A percentile compares a stretch with the other conserved stretches of the same genome.
Evolutionary conservation across 2,888 invertebrate species (phyloP).

Genomic region (Psylliodes chrysocephalus): DNA sequence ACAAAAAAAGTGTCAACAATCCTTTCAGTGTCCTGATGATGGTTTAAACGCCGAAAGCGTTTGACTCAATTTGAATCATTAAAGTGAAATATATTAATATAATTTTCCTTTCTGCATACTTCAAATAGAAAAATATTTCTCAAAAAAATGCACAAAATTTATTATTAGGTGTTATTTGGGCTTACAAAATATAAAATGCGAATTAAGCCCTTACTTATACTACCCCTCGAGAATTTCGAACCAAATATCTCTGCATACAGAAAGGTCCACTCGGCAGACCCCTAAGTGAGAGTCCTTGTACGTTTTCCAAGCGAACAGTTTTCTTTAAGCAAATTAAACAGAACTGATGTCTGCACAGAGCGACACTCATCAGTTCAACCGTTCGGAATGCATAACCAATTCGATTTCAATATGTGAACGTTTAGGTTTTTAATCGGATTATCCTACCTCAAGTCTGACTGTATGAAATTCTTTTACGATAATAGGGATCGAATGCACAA

Average conservation of each 20-base stretch:
- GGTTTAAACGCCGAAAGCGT: no score
- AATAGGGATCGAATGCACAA: background rate
- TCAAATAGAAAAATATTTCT: no score
- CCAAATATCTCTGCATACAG: background rate
- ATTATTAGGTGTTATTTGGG: no score
- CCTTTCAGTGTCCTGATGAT: no score
- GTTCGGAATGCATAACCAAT: slow-evolving; percentile 49
- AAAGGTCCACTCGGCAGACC: slow-evolving; percentile 27
- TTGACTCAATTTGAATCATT: no score
- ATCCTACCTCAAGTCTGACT: slow-evolving; percentile 30
- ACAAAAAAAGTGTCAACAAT: no score
- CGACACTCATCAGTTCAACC: slow-evolving; percentile 53
- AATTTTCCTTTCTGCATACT: no score
- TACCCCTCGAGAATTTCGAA: background rate
- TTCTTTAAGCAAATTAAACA: slow-evolving; percentile 28
- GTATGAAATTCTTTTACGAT: slow-evolving; percentile 1
- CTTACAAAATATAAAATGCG: no score
- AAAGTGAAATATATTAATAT: no score
- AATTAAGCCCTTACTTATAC: no score
- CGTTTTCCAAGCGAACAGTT: slow-evolving; percentile 33
- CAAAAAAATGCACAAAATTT: no score
- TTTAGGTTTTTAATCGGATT: slow-evolving; percentile 51
- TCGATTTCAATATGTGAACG: slow-evolving; percentile 46
- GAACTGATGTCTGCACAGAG: slow-evolving; percentile 38
- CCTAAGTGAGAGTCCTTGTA: slow-evolving; percentile 33